Evolutionary conservation across 2,113 vertebrate genomes (phyloP).

Genomic region (Hemicordylus capensis): DNA sequence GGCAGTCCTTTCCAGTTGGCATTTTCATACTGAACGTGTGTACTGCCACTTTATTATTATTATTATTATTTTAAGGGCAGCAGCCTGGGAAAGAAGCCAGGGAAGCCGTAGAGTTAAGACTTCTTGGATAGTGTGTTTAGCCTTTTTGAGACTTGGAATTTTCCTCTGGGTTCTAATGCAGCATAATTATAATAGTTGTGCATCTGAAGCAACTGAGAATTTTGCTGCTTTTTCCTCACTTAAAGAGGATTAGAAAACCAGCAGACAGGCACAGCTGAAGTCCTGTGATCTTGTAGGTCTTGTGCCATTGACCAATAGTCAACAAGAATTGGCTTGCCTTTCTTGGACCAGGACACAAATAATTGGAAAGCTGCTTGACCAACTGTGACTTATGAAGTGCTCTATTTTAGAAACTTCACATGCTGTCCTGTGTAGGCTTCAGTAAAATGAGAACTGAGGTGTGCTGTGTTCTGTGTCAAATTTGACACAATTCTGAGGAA

Average conservation of each 20-base stretch:
- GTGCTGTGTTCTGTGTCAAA: background rate
- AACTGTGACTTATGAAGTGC: constrained; percentile 7
- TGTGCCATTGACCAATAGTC: constrained; percentile 9
- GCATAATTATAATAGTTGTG: background rate
- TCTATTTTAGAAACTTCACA: background rate
- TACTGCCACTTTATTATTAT: background rate
- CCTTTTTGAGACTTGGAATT: constrained; percentile 12
- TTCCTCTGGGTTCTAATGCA: background rate
- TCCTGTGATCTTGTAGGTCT: background rate
- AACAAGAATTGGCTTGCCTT: constrained; percentile 5
- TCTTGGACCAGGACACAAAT: background rate
- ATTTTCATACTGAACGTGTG: background rate
- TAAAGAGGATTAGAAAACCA: background rate
- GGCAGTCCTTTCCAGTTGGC: background rate
- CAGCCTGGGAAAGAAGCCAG: background rate
- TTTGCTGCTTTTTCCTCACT: background rate
- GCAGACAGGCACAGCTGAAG: background rate
- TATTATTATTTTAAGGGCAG: background rate
- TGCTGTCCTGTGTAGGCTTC: too few relatives aligned
- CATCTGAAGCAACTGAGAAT: background rate
- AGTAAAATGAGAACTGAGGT: background rate
- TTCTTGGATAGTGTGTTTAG: constrained; percentile 1
- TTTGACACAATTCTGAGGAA: background rate
- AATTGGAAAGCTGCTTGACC: background rate
- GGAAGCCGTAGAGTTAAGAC: background rate